A percentile compares a stretch with the other conserved stretches of the same genome.
Evolutionary conservation across 2,888 invertebrate genomes (phyloP).

Genomic region (Melanostoma mellinum): DNA sequence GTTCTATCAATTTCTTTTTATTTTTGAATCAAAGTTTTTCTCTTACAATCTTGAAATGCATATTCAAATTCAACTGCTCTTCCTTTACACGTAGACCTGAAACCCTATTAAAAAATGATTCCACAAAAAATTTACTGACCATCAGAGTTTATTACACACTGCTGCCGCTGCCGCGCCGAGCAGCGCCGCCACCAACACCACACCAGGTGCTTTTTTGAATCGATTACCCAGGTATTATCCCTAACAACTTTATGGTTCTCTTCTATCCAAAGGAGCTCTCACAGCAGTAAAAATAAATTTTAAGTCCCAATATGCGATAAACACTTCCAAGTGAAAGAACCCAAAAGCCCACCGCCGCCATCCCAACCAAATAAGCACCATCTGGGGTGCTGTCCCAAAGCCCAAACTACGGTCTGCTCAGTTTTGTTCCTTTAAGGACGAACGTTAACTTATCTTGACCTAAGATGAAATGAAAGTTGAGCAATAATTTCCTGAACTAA

Average conservation of each 20-base stretch:
- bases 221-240: slow-evolving; percentile 43
- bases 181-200: background rate
- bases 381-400: slow-evolving; percentile 39
- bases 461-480: slow-evolving; percentile 68
- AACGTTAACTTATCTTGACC: slow-evolving; percentile 59
- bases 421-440: slow-evolving; percentile 43
- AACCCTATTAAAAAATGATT: too few relatives aligned
- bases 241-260: slow-evolving; percentile 52
- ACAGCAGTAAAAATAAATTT: slow-evolving; percentile 51
- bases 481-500: slow-evolving; percentile 64
- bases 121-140: too few relatives aligned
- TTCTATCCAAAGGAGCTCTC: slow-evolving; percentile 8
- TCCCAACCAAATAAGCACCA: slow-evolving; percentile 48
- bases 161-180: background rate
- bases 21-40: too few relatives aligned
- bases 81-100: too few relatives aligned
- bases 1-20: too few relatives aligned
- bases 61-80: too few relatives aligned
- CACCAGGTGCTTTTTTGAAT: slow-evolving; percentile 45
- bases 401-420: background rate
- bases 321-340: slow-evolving; percentile 45
- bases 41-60: too few relatives aligned
- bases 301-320: slow-evolving; percentile 64
- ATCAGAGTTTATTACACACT: too few relatives aligned
- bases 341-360: slow-evolving; percentile 25